Evolutionary conservation across 1,140 invertebrate species (phyloP).

Genomic region (Sinella curviseta): DNA sequence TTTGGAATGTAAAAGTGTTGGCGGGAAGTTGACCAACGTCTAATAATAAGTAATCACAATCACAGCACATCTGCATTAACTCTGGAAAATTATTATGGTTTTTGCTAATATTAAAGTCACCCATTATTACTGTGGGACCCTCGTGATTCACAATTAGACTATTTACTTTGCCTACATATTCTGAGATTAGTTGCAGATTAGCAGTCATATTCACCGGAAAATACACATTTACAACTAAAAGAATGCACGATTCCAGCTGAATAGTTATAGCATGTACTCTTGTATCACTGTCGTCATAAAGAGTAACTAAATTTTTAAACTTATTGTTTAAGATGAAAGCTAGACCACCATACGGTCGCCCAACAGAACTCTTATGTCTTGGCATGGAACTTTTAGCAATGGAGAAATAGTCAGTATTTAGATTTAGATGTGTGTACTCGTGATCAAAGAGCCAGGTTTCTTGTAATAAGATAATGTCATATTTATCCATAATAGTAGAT

Average conservation of each 20-base stretch:
- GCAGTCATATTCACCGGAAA: background rate
- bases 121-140: background rate
- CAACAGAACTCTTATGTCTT: background rate
- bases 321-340: background rate
- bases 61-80: background rate
- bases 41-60: background rate
- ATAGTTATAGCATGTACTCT: background rate
- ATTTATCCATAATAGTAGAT: background rate
- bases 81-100: background rate
- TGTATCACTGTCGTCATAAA: background rate
- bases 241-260: background rate
- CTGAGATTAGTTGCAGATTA: background rate
- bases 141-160: background rate
- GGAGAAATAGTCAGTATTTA: background rate
- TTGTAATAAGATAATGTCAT: background rate
- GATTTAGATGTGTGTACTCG: background rate
- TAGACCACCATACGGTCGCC: background rate
- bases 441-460: background rate
- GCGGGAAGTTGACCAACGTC: background rate
- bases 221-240: constrained; percentile 5
- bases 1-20: background rate
- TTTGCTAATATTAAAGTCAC: background rate
- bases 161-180: background rate
- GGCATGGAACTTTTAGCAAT: background rate
- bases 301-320: background rate